phyloP scores from a whole-genome alignment of 2,888 invertebrate genomes.

The Pandemis cinnamomeana region DNA sequence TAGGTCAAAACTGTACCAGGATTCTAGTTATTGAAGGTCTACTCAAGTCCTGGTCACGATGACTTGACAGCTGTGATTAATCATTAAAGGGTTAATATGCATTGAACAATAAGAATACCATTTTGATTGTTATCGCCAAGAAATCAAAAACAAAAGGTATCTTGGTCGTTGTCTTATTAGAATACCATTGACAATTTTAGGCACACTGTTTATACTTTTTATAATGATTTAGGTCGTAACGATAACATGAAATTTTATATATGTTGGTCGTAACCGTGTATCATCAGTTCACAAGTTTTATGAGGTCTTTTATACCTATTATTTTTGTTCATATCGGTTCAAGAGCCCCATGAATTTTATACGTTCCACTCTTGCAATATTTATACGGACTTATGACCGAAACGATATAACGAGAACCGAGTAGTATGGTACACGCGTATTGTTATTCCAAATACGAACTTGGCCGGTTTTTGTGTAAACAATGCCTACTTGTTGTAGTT shows the following conservation, averaged over 20 bases:
- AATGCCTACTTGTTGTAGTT: slow-evolving; percentile 37
- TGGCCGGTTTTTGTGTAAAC: slow-evolving; percentile 37
- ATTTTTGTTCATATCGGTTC: not conserved
- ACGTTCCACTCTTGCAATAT: not conserved
- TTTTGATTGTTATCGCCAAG: not conserved
- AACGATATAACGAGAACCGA: slow-evolving; percentile 19
- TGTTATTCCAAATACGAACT: slow-evolving; percentile 11
- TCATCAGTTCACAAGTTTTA: not conserved
- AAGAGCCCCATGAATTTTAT: not conserved
- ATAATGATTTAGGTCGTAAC: not conserved
- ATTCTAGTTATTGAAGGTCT: slow-evolving; percentile 9
- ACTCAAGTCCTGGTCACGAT: not conserved
- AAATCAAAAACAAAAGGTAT: slow-evolving; percentile 2
- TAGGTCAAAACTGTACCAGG: slow-evolving; percentile 7
- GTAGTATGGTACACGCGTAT: slow-evolving; percentile 9
- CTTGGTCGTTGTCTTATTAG: not conserved
- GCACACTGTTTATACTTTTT: not conserved
- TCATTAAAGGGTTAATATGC: not conserved
- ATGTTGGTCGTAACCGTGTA: not conserved
- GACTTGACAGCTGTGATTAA: not conserved
- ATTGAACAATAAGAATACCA: not conserved
- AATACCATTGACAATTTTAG: not conserved
- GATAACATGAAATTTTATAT: not conserved
- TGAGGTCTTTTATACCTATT: not conserved
- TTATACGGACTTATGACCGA: slow-evolving; percentile 14